These are phyloP conservation scores for Nerophis ophidion DNA, from an alignment of 2,113 vertebrate species.

Conservation along the genomic window DNA sequence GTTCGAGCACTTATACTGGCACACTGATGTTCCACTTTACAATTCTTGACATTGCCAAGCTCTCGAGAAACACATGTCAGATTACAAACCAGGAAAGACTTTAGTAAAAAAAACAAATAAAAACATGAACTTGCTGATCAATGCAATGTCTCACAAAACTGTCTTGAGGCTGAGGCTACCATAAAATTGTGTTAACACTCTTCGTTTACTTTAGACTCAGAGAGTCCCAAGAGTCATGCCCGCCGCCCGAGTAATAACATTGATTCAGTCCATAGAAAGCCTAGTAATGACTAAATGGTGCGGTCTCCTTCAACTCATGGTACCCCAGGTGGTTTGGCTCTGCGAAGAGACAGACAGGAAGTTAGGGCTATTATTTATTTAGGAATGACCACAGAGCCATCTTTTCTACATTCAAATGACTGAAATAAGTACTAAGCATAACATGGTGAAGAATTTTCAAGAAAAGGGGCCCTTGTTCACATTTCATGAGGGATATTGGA, in stretches of 20 bases:
- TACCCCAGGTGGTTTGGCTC: slow-evolving; percentile 77
- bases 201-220: slow-evolving; percentile 13
- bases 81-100: neutral
- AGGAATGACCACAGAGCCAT: slow-evolving; percentile 49
- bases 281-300: slow-evolving; percentile 74
- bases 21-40: neutral
- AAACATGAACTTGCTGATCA: neutral
- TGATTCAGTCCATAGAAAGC: slow-evolving; percentile 61
- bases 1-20: neutral
- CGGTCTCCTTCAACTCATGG: slow-evolving; percentile 80
- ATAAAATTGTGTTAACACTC: slow-evolving; percentile 5
- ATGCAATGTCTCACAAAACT: neutral
- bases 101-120: neutral
- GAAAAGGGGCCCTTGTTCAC: no score
- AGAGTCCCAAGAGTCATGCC: neutral
- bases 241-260: slow-evolving; percentile 34
- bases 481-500: no score
- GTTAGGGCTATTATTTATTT: slow-evolving; percentile 56
- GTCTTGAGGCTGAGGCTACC: neutral
- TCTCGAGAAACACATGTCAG: neutral
- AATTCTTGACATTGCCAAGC: neutral
- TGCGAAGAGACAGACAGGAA: slow-evolving; percentile 75
- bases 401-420: slow-evolving; percentile 22
- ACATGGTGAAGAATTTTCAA: no score
- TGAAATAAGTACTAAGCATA: no score